Percentiles rank a stretch among this genome's conserved stretches.
phyloP scores from a whole-genome alignment of 2,888 invertebrate species.

The Hedya salicella region DNA sequence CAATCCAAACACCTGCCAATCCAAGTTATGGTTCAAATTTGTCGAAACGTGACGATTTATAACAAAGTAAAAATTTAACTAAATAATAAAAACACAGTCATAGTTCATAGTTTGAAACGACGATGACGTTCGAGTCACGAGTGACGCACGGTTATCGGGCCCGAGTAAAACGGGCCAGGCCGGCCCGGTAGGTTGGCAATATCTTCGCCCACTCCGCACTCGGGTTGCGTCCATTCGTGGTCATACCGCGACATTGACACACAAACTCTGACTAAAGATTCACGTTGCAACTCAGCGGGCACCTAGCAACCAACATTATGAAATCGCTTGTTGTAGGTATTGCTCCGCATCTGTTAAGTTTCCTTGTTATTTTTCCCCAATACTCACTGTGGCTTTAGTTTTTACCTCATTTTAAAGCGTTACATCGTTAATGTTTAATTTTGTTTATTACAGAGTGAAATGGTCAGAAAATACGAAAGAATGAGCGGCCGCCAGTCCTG shows the following conservation, averaged over 20 bases:
- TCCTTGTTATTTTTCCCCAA: conserved; percentile 31
- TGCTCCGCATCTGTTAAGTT: conserved; percentile 19
- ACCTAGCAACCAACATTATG: conserved; percentile 22
- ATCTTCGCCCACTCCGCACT: conserved; percentile 41
- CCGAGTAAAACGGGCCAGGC: conserved; percentile 9
- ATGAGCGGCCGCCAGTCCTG: conserved; percentile 82
- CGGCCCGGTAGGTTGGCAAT: conserved; percentile 34
- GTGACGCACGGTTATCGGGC: conserved; percentile 53
- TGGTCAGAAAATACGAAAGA: conserved; percentile 83
- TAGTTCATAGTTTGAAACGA: background rate
- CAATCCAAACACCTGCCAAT: background rate
- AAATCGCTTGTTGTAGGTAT: conserved; percentile 29
- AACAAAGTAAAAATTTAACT: no score
- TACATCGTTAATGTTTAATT: background rate
- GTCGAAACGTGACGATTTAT: no score
- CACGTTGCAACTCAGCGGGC: conserved; percentile 40
- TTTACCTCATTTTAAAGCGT: conserved; percentile 5
- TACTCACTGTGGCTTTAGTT: conserved; percentile 9
- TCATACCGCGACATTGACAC: conserved; percentile 41
- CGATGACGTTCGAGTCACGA: conserved; percentile 40
- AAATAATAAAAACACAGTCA: background rate
- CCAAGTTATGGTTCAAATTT: background rate
- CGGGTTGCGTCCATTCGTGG: conserved; percentile 31
- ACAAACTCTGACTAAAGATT: conserved; percentile 40
- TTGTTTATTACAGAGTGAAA: conserved; percentile 69